Evolutionary conservation across 2,113 vertebrate genomes (phyloP).

Genomic region (Aldabrachelys gigantea): DNA sequence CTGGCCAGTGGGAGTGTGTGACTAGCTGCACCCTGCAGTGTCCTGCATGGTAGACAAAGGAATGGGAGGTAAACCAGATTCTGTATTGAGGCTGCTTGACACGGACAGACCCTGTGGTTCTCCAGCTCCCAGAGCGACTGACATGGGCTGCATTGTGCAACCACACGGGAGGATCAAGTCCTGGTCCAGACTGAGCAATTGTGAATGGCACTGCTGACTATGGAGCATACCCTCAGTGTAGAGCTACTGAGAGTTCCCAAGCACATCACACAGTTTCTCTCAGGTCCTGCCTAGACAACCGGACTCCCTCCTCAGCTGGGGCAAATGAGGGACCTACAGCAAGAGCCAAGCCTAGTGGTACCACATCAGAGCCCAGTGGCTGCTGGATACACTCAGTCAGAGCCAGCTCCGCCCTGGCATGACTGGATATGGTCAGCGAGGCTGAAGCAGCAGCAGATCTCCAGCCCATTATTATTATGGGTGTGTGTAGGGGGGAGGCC

Average conservation of each 20-base stretch:
- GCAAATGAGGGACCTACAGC: too few species aligned
- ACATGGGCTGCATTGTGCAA: not conserved
- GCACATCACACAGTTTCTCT: too few species aligned
- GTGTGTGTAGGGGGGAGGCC: not conserved
- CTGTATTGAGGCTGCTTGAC: not conserved
- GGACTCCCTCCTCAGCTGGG: too few species aligned
- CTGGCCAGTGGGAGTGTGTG: not conserved
- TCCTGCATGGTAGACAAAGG: not conserved
- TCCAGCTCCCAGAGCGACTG: not conserved
- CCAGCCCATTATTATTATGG: not conserved
- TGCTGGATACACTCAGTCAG: too few species aligned
- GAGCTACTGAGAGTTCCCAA: too few species aligned
- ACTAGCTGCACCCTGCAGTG: rapidly evolving
- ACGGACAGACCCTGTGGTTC: not conserved
- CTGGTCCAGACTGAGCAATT: not conserved
- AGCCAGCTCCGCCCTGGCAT: too few species aligned
- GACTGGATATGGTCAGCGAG: not conserved
- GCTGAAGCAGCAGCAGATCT: not conserved
- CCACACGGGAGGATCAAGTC: not conserved
- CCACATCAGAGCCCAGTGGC: too few species aligned
- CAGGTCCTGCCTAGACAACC: too few species aligned
- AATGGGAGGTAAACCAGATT: not conserved
- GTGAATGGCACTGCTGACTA: not conserved
- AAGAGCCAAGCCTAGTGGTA: too few species aligned
- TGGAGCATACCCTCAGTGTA: not conserved